A percentile compares a stretch with the other conserved stretches of the same genome.
Evolutionary conservation across 2,888 invertebrate species (phyloP).

Genomic region (Stratiomys singularior): DNA sequence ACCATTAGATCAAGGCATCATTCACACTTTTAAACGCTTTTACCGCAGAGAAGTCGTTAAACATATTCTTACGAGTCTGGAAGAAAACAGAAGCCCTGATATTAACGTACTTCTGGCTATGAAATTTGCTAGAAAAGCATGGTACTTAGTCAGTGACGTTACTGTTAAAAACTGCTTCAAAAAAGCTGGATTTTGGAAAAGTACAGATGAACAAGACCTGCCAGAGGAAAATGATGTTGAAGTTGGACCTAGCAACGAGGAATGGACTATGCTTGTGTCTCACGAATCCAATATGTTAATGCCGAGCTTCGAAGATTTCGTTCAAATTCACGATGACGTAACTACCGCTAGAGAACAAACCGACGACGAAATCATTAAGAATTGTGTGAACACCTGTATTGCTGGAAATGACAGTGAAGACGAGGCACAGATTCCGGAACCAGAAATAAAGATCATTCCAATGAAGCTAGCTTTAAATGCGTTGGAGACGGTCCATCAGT

Average conservation of each 20-base stretch:
- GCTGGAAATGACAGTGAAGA: not conserved
- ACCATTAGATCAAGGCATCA: slow-evolving; percentile 2
- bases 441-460: not conserved
- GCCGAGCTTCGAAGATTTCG: not conserved
- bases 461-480: not conserved
- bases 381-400: not conserved
- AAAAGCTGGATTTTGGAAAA: not conserved
- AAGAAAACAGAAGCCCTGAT: not conserved
- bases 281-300: not conserved
- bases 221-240: not conserved
- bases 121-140: too few species aligned
- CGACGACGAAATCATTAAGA: not conserved
- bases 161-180: not conserved
- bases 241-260: too few species aligned
- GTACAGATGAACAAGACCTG: not conserved
- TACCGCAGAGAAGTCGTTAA: too few species aligned
- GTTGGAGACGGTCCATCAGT: not conserved
- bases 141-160: not conserved
- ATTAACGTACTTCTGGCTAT: too few species aligned
- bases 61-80: not conserved
- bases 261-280: not conserved
- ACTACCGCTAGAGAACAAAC: not conserved
- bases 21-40: not conserved
- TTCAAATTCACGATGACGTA: not conserved
- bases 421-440: not conserved